Conservation (phyloP, 64 coral and sea anemone species). For the Exaiptasia diaphana region DNA sequence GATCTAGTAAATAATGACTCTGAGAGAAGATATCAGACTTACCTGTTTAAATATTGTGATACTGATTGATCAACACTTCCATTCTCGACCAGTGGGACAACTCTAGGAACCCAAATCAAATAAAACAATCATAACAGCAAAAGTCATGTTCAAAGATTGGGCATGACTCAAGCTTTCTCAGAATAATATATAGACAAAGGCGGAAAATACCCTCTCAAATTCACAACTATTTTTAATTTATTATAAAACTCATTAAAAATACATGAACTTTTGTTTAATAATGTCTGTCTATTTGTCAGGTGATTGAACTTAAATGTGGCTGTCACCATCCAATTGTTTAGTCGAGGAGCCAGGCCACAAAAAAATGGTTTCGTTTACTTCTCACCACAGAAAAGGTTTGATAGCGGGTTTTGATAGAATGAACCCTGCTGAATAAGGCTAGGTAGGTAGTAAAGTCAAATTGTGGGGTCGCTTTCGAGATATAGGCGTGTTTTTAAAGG, state of each 20-base stretch:
- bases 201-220: neutral
- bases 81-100: conserved; percentile 74
- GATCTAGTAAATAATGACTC: neutral
- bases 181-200: neutral
- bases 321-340: too few relatives aligned
- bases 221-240: neutral
- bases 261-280: neutral
- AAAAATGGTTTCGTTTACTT: too few relatives aligned
- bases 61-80: conserved; percentile 66
- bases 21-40: neutral
- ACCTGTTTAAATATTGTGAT: conserved; percentile 83
- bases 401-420: too few relatives aligned
- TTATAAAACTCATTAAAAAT: neutral
- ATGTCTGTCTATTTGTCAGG: neutral
- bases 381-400: too few relatives aligned
- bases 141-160: neutral
- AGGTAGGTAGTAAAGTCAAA: too few relatives aligned
- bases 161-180: neutral
- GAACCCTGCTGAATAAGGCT: too few relatives aligned
- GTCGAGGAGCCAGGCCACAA: too few relatives aligned
- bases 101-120: conserved; percentile 26
- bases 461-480: too few relatives aligned
- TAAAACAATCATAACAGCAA: neutral
- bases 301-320: too few relatives aligned
- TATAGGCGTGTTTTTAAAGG: too few relatives aligned